Conservation (phyloP, 1,140 invertebrate species). For the Coptotermes formosanus region DNA sequence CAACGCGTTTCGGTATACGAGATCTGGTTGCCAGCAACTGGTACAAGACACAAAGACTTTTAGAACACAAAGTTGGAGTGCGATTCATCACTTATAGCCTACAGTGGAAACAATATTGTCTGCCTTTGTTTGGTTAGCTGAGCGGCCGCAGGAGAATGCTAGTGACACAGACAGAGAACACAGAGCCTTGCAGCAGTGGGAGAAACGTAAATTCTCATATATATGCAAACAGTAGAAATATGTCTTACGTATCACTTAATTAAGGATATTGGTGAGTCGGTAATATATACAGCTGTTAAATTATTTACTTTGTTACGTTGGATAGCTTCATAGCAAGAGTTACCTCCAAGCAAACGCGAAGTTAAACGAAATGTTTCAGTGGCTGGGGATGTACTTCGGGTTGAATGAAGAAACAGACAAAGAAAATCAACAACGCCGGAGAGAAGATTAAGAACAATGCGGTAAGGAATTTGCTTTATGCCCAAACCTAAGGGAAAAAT, state of each 20-base stretch:
- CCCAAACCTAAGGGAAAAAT: not conserved
- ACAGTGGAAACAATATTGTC: not conserved
- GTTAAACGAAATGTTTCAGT: not conserved
- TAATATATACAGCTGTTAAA: not conserved
- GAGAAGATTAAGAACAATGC: not conserved
- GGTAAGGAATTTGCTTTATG: not conserved
- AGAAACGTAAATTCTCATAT: not conserved
- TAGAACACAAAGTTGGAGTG: not conserved
- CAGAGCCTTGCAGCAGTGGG: not conserved
- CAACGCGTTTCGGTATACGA: too few relatives aligned
- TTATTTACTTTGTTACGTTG: not conserved
- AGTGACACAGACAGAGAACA: not conserved
- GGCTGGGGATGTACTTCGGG: not conserved
- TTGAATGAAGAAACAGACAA: not conserved
- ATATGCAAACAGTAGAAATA: not conserved
- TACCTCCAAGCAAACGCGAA: not conserved
- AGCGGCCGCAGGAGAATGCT: not conserved
- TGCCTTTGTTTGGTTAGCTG: not conserved
- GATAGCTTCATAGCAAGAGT: not conserved
- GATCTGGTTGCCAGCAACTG: not conserved
- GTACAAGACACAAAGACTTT: not conserved
- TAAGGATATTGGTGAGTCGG: not conserved
- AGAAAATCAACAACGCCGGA: not conserved
- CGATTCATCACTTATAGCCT: not conserved
- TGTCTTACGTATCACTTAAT: not conserved